Evolutionary conservation across 2,888 invertebrate species (phyloP).

Genomic region (Sialis fuliginosa): DNA sequence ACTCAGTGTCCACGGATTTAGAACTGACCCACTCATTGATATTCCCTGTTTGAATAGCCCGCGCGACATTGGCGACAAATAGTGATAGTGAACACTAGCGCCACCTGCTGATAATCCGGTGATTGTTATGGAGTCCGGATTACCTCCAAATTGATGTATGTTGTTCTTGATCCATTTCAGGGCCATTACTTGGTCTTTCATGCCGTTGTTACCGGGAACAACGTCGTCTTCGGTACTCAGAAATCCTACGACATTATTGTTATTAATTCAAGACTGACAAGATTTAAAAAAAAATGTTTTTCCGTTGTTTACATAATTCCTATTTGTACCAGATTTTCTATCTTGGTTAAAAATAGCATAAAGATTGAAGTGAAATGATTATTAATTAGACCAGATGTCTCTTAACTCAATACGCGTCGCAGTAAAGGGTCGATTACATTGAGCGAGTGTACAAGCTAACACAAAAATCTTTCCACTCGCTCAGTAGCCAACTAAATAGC

Average conservation of each 20-base stretch:
- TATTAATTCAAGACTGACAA: neutral
- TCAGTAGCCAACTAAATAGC: no score
- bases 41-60: constrained; percentile 43
- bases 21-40: constrained; percentile 51
- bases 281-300: constrained; percentile 6
- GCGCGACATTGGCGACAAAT: constrained; percentile 41
- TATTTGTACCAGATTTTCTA: no score
- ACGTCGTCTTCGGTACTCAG: constrained; percentile 51
- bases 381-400: no score
- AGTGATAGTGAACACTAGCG: constrained; percentile 56
- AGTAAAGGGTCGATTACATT: no score
- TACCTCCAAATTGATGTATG: constrained; percentile 51
- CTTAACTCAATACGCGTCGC: no score
- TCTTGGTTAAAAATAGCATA: no score
- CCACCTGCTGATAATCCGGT: constrained; percentile 58
- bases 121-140: constrained; percentile 48
- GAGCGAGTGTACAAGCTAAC: no score
- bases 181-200: constrained; percentile 56
- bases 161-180: constrained; percentile 51
- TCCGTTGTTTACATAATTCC: constrained; percentile 4
- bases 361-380: no score
- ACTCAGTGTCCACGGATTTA: constrained; percentile 37
- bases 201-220: constrained; percentile 51
- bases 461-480: no score
- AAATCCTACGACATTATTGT: constrained; percentile 34